phyloP scores from a whole-genome alignment of 1,140 invertebrate genomes.

The Dendroctonus ponderosae region DNA sequence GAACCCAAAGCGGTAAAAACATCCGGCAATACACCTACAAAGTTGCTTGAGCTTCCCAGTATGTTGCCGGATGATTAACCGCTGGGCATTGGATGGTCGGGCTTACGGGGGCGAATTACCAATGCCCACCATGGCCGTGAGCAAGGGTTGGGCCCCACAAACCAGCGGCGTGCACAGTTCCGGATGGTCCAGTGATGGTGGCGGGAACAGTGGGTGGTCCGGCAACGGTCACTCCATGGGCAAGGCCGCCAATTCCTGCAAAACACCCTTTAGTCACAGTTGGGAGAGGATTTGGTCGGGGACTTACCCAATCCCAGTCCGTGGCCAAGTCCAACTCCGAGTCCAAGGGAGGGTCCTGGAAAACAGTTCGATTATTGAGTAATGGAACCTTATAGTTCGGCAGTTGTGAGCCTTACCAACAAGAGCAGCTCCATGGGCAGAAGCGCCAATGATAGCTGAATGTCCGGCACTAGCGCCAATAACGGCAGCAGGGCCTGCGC shows the following conservation, averaged over 20 bases:
- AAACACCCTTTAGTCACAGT: neutral
- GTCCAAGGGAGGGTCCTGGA: no score
- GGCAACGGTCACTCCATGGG: slow-evolving; percentile 30
- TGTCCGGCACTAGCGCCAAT: slow-evolving; percentile 29
- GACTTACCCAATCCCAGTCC: slow-evolving; percentile 14
- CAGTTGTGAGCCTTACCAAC: slow-evolving; percentile 16
- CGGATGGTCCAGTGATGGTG: slow-evolving; percentile 30
- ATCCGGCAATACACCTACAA: slow-evolving; percentile 14
- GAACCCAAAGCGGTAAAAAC: slow-evolving; percentile 15
- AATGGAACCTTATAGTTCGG: no score
- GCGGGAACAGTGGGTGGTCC: slow-evolving; percentile 30
- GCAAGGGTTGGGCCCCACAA: slow-evolving; percentile 34
- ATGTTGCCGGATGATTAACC: slow-evolving; percentile 21
- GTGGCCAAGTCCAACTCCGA: neutral
- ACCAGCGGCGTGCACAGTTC: slow-evolving; percentile 29
- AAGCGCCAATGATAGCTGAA: slow-evolving; percentile 22
- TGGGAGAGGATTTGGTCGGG: neutral
- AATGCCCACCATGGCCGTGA: slow-evolving; percentile 34
- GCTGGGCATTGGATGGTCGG: slow-evolving; percentile 3
- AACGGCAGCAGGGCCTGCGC: slow-evolving; percentile 25
- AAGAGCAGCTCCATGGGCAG: slow-evolving; percentile 26
- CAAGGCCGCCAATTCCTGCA: slow-evolving; percentile 17
- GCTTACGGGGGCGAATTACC: slow-evolving; percentile 19
- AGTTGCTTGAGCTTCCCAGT: neutral
- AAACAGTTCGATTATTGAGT: no score